Conservation (phyloP, 1,140 invertebrate species). For the Tachypleus tridentatus region DNA sequence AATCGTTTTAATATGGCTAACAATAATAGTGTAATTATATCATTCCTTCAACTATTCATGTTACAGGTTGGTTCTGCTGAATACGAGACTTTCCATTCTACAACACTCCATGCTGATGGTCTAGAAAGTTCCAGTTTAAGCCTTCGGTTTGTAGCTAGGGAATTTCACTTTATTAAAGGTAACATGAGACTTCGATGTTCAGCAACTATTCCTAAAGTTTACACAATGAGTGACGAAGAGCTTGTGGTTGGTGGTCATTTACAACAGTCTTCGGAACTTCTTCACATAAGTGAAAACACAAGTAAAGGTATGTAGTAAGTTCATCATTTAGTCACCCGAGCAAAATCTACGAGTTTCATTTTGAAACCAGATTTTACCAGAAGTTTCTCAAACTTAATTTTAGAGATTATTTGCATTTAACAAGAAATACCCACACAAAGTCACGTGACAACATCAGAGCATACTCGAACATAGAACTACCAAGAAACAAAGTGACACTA, state of each 20-base stretch:
- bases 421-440: too few species aligned
- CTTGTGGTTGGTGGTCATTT: slow-evolving; percentile 12
- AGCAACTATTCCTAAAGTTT: slow-evolving; percentile 19
- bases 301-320: slow-evolving; percentile 27
- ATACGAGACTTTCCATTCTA: slow-evolving; percentile 16
- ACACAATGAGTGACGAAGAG: slow-evolving; percentile 22
- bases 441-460: too few species aligned
- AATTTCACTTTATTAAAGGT: slow-evolving; percentile 15
- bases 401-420: too few species aligned
- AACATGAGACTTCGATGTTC: slow-evolving; percentile 22
- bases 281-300: slow-evolving; percentile 20
- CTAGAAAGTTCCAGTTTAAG: slow-evolving; percentile 18
- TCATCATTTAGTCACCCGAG: too few species aligned
- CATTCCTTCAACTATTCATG: not conserved
- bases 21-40: too few species aligned
- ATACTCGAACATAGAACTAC: too few species aligned
- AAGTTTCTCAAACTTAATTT: too few species aligned
- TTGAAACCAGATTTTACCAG: too few species aligned
- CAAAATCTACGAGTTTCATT: too few species aligned
- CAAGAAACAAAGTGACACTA: too few species aligned
- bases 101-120: slow-evolving; percentile 15
- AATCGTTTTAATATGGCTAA: too few species aligned
- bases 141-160: slow-evolving; percentile 14
- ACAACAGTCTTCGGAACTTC: slow-evolving; percentile 6
- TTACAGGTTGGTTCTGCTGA: slow-evolving; percentile 17